Evolutionary conservation across 2,797 vertebrate genomes (phyloP), one percentile per base, ranked within the genome.

Genomic region (Manis crassicaudata): DNA sequence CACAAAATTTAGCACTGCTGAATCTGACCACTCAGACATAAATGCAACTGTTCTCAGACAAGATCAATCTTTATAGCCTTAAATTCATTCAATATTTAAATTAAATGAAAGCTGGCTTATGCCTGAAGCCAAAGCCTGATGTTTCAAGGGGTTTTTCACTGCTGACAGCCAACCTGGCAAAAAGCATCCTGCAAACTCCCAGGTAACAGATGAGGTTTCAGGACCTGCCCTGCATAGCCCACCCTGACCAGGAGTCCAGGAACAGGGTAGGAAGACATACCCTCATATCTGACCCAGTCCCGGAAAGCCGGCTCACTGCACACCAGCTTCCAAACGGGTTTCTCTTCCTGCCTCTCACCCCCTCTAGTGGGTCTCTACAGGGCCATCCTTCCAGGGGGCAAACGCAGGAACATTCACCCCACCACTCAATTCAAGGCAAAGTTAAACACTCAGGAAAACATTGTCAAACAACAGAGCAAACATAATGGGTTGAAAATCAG

Each of bases 31-130:
- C 40, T 75, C 62, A 92, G 80, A 80, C 21, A 16, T 23, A 96
- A 93, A 85, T 50, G 73, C 25, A 75, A 82, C 58, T 73, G 43
- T 88, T 86, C 60, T 96, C 85, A 90, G 82, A 79, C 76, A 91
- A 77, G 67, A 96, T 95, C 80, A 65, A 93, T 94, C 86, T 82
- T 94, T 92, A 85, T 37, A 85, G 75, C 20, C 43, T 92, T 90
- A 86, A 81, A 56, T 63, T 68, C 83, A 94, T 88, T 93, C 54
- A 65, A 67, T 90, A 92, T 94, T 96, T 88, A 90, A 92, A 95
- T 93, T 77, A 93, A 94, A 92, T 40, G 77, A 68, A 89, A 76
- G 12, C 58, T 82, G 23, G 60, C 90, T 92, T 79, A 85, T 90
- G 63, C 76, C 56, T 56, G 14, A 95, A 96, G 54, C 54, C n/a